Conservation (phyloP, 2,888 invertebrate species). For the Homarus gammarus region DNA sequence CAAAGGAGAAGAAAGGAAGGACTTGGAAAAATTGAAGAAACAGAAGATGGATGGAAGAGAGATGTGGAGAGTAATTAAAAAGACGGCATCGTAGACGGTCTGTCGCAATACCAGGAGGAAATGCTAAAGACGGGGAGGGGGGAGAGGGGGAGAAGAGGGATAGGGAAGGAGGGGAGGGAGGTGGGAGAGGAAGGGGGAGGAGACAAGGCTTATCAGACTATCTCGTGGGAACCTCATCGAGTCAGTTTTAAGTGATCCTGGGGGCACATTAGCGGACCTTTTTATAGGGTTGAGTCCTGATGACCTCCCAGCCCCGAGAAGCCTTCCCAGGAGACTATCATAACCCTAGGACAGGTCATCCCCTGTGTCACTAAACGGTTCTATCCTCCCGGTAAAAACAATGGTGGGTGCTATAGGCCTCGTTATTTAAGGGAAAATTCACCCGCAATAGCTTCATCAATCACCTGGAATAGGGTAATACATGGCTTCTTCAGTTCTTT, state of each 20-base stretch:
- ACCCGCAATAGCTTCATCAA: neutral
- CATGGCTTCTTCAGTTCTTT: neutral
- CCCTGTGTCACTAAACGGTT: no score
- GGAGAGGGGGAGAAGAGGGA: neutral
- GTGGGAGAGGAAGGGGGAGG: neutral
- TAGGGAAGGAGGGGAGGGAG: neutral
- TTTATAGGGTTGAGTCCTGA: conserved; percentile 9
- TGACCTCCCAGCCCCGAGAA: neutral
- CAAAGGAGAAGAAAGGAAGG: no score
- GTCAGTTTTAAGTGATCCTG: conserved; percentile 10
- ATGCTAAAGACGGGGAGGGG: neutral
- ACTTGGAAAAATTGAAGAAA: no score
- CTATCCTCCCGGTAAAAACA: no score
- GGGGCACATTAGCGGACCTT: conserved; percentile 8
- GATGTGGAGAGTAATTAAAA: no score
- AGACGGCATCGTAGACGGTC: no score
- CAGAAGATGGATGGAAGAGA: no score
- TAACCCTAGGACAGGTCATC: no score
- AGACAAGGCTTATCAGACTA: neutral
- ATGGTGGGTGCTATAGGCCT: neutral
- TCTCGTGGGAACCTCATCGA: conserved; percentile 42
- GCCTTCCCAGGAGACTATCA: neutral
- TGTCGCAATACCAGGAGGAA: neutral
- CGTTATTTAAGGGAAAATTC: neutral
- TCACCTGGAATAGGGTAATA: neutral